Evolutionary conservation across 2,888 invertebrate species (phyloP).

Genomic region (Ischnura elegans): DNA sequence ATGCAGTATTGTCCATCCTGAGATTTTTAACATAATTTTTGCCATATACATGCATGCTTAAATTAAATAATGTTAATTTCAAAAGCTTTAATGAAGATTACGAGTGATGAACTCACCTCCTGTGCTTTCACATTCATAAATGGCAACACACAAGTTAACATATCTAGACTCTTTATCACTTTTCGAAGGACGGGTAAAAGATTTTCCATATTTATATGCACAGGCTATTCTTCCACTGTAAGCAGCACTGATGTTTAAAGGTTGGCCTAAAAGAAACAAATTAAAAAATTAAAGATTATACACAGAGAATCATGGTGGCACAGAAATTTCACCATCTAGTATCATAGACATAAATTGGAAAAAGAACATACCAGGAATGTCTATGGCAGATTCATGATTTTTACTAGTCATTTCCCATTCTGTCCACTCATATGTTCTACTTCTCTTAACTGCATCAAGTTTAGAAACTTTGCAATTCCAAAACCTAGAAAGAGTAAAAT

Average conservation of each 20-base stretch:
- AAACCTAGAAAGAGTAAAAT: constrained; percentile 81
- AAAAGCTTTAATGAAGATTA: not conserved
- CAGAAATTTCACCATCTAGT: not conserved
- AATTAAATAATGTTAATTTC: no score
- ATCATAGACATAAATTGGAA: not conserved
- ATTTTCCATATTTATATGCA: constrained; percentile 96
- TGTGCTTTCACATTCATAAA: constrained; percentile 99
- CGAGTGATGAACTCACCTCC: constrained; percentile 83
- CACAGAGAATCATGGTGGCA: not conserved
- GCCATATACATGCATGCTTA: no score
- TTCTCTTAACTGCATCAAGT: constrained; percentile 75
- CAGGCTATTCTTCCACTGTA: constrained; percentile 98
- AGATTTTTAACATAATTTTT: no score
- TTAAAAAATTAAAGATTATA: constrained; percentile 45
- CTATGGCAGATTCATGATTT: constrained; percentile 83
- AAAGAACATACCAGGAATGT: constrained; percentile 84
- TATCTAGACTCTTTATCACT: constrained; percentile 89
- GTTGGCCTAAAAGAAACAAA: constrained; percentile 82
- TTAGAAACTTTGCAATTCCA: constrained; percentile 89
- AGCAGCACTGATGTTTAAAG: constrained; percentile 96
- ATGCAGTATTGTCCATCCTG: no score
- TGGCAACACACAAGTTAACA: constrained; percentile 95
- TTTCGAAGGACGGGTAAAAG: constrained; percentile 90
- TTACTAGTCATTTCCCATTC: constrained; percentile 95
- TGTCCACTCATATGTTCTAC: constrained; percentile 85